These are phyloP conservation scores for Neomorphus geoffroyi DNA, from an alignment of 2,797 vertebrate genomes.

Conservation along the genomic window DNA sequence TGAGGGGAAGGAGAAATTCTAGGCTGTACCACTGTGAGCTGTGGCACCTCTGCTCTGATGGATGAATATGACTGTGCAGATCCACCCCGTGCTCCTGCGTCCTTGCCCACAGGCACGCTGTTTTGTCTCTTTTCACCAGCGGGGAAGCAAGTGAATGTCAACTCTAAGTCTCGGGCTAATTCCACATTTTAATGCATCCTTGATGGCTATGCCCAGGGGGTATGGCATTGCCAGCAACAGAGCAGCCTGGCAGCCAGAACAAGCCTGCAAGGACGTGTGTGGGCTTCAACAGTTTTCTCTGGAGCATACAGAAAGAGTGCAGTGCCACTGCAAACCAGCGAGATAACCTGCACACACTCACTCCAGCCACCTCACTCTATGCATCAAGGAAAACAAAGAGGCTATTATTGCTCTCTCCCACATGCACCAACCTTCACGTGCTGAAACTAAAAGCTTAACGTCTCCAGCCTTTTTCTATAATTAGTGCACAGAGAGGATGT, in stretches of 20 bases:
- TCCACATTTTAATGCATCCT: fast-evolving
- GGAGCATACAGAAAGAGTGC: not conserved
- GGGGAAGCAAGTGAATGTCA: not conserved
- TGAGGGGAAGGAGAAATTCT: not conserved
- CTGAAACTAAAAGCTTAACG: conserved; percentile 6
- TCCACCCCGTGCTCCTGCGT: fast-evolving
- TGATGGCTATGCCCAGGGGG: fast-evolving
- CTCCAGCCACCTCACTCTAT: not conserved
- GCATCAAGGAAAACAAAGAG: not conserved
- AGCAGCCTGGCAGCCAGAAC: not conserved
- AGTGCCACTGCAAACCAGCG: not conserved
- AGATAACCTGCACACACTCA: not conserved
- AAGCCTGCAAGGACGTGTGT: fast-evolving
- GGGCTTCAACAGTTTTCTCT: not conserved
- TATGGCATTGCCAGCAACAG: not conserved
- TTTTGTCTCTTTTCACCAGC: not conserved
- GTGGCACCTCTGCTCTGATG: not conserved
- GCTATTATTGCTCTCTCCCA: not conserved
- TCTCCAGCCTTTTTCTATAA: conserved; percentile 45
- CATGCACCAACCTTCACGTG: not conserved
- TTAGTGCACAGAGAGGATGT: conserved; percentile 37
- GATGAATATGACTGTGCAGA: not conserved
- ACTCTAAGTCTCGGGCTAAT: not conserved
- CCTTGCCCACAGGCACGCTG: not conserved
- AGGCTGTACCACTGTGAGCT: not conserved